These are phyloP conservation scores for Diadema setosum DNA, from an alignment of 35 echinoderm and acorn worm species.

Conservation along the genomic window DNA sequence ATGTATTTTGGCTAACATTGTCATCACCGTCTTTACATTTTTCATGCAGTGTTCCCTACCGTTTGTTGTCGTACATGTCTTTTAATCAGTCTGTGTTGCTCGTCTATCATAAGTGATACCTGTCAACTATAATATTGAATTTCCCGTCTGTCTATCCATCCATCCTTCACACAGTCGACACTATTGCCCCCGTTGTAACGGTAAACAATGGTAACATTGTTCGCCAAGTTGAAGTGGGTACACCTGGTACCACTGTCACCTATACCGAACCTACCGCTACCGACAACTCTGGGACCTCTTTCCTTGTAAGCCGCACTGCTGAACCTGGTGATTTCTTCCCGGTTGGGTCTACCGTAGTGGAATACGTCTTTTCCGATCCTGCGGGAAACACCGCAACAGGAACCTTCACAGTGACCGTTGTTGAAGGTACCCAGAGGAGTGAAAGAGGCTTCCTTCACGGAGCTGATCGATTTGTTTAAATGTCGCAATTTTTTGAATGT, in stretches of 20 bases:
- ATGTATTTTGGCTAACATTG: neutral
- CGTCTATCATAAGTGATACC: too few species aligned
- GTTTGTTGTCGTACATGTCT: too few species aligned
- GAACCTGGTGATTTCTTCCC: neutral
- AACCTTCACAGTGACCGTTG: neutral
- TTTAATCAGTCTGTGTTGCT: too few species aligned
- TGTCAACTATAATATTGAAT: too few species aligned
- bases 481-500: too few species aligned
- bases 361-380: constrained; percentile 17
- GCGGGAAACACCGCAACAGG: neutral
- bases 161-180: neutral
- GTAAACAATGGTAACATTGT: neutral
- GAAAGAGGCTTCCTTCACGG: too few species aligned
- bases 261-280: neutral
- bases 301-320: neutral
- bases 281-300: neutral
- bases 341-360: neutral
- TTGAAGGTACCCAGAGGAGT: too few species aligned
- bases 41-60: neutral
- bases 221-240: neutral
- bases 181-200: neutral
- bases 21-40: too few species aligned
- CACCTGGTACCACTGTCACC: neutral
- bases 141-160: too few species aligned
- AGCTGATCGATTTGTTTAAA: too few species aligned